Evolutionary conservation across 23 tunicate genomes (phyloP), one percentile per base, ranked within the genome.

Genomic region (Oikopleura dioica): DNA sequence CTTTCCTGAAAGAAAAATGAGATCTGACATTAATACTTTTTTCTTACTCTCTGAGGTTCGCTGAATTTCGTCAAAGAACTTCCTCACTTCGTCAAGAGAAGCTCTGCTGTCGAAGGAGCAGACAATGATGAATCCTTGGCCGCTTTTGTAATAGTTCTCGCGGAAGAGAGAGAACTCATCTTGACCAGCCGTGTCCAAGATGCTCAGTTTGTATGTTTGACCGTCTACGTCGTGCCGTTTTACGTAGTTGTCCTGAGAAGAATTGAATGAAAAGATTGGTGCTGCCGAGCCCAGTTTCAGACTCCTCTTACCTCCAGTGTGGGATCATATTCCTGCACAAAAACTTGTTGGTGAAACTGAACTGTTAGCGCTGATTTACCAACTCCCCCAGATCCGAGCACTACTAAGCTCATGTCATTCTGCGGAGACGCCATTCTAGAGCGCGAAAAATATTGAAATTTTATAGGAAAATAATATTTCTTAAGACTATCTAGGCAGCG

Each of bases 311-410:
- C 72, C 72, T 63, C 72, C 26, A 63, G 26, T 24, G 72, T 63
- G 2, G 72, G 72, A 28, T 63, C 72, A 28, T 63, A 63, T 63
- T 63, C 72, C 33, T 63, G 72, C 16, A 63, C 72, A 63, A 63
- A 63, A 28, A 63, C 72, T 63, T 63, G 72, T 31, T 63, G 72
- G 26, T 63, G 72, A 63, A 63, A 63, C 26, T 63, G 72, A 63
- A 63, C 72, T 16, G 72, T 63, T 21, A 63, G 33, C 33, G 72
- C 72, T 31, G 72, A 63, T 63, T 63, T 63, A 12, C 72, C 72
- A 28, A 63, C 72, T 2, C 72, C 72, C 16, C 72, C 72, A 5
- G 72, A 23, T 63, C 72, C 72, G 33, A 63, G 72, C 2, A 63
- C 72, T 16, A 63, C 72, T 12, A 63, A 12, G 4, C 26, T 63